Base-by-base conservation (phyloP, 2,797 vertebrate species). In the Xenops minutus region DNA sequence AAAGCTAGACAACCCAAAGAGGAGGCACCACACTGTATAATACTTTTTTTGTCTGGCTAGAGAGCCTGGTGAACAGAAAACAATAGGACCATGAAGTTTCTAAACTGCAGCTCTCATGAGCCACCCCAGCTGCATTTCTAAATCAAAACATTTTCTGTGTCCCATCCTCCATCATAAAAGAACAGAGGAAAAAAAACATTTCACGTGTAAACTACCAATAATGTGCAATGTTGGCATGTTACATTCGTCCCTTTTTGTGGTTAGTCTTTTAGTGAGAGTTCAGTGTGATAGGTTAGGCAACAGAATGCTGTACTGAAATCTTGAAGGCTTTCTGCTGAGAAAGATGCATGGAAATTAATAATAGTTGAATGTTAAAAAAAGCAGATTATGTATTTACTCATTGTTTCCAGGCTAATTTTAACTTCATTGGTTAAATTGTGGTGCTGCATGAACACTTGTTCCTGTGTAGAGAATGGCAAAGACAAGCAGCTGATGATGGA, bases 391-490 rank as follows among this genome's bases (percentile, higher is more conserved):
- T 44, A 49, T 82, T 78, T 87, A 58, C 19, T 30, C 27, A 48
- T 92, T 91, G 23, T 81, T 89, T 91, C 66, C 46, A 78, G 75
- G 49, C 27, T 68, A 36, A 54, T 83, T 93, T 91, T 72, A 85
- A 39, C 24, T 56, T 63, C 23, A 34, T 2, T 52, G 81, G 21
- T 61, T 89, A 27, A 71, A 22, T 4, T 51, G 27, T 85, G 37
- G 24, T 66, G 14, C 36, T 64, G 17, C 6, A 4, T 36, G 68
- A 88, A 76, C 64, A 56, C 48, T 63, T 56, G 12, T 71, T 56
- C 56, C 46, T 58, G 10, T 49, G 30, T 18, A 58, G 37, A 26
- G 3, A 37, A 74, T 26, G 27, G 61, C 9, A 77, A 64, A 74
- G 18, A 58, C 22, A 56, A 93, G 56, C 61, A 83, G 49, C 44